phyloP scores from a whole-genome alignment of 1,140 invertebrate genomes.

The Homalodisca vitripennis region DNA sequence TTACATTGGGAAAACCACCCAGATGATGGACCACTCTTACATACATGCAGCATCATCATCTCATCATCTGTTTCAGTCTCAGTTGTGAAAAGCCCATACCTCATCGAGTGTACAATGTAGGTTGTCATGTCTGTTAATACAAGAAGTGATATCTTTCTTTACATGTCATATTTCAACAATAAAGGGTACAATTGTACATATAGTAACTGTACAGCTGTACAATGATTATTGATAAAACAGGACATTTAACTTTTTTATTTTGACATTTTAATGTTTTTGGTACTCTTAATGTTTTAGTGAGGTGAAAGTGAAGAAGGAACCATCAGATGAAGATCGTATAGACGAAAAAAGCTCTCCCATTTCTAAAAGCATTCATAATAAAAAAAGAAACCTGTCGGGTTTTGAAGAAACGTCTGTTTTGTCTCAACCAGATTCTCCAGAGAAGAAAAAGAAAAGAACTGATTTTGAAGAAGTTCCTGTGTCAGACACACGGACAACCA shows the following conservation, averaged over 20 bases:
- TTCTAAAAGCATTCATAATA: not conserved
- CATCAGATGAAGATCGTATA: not conserved
- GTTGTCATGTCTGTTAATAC: not conserved
- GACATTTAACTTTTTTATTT: not conserved
- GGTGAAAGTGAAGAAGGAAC: constrained; percentile 13
- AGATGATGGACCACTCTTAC: too few species aligned
- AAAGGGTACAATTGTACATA: not conserved
- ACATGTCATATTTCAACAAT: not conserved
- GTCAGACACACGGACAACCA: not conserved
- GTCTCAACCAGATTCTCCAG: not conserved
- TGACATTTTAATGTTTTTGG: not conserved
- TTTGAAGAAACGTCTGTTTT: not conserved
- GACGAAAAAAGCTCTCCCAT: not conserved
- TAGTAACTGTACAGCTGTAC: not conserved
- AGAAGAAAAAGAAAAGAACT: not conserved
- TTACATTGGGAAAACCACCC: too few species aligned
- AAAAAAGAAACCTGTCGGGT: not conserved
- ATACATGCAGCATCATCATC: too few species aligned
- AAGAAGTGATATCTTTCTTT: not conserved
- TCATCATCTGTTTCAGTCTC: too few species aligned
- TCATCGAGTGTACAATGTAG: not conserved
- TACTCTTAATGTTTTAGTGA: not conserved
- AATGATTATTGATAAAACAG: not conserved
- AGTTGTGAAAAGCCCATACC: too few species aligned
- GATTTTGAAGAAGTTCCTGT: not conserved